Evolutionary conservation across 2,113 vertebrate species (phyloP), one percentile per base, ranked within the genome.

Genomic region (Malurus elegans): DNA sequence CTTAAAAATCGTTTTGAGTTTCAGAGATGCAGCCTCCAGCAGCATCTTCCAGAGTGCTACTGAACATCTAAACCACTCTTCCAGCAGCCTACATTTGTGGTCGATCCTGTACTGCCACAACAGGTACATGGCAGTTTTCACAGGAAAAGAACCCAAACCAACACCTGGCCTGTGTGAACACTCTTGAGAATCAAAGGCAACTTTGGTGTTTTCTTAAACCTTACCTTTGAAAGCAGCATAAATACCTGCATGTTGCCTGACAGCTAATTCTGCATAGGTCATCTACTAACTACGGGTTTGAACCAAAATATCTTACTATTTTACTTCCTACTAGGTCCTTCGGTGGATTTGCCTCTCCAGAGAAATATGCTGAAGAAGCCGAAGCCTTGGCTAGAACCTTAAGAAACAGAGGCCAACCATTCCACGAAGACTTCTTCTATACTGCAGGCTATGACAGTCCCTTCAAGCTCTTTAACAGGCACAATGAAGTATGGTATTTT

Each of bases 401-500:
- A 73, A 97, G 97, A 60, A 97, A 97, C 34, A 98, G 98, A 76
- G 98, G 97, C 4, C 97, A 97, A 14, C 53, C 83, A 8, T 98
- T 97, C 50, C 94, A 98, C 0, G 98, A 98, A 44, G 86, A 97
- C 11, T 98, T 98, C 15, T 99, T 96, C 88, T 99, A 98, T 14
- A 83, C 97, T 5, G 98, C 97, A 6, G 98, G 98, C 31, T 99
- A 99, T 3, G 98, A 99, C 97, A 98, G 98, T 74, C 98, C 98
- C 73, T 98, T 99, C 94, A 99, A 98, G 93, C 98, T 99, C 75
- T 96, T 97, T 17, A 98, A 98, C 94, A 98, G 98, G 92, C 98
- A 95, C 79, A 99, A 99, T 1, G 98, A 99, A 94, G 98, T 99
- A 29, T 99, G 98, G 98, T 90, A 99, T 72, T 97, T 96, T 53